Evolutionary conservation across 2,113 vertebrate genomes (phyloP).

Genomic region (Saccopteryx leptura): DNA sequence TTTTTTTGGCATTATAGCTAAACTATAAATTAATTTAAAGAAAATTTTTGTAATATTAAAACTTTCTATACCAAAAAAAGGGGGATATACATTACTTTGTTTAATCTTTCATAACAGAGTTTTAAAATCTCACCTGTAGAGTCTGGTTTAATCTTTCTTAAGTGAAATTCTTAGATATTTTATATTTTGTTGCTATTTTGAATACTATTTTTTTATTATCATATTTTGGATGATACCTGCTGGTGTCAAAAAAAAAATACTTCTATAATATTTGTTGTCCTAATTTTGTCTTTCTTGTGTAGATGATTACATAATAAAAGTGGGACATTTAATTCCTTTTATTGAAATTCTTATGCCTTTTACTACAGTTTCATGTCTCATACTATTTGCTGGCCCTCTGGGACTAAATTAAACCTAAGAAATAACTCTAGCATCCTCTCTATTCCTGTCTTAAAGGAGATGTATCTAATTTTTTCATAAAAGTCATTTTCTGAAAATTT

Average conservation of each 20-base stretch:
- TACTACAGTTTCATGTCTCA: not conserved
- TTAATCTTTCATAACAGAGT: not conserved
- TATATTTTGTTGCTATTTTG: not conserved
- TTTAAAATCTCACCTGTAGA: not conserved
- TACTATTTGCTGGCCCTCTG: not conserved
- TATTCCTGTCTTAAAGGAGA: not conserved
- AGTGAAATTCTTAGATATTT: not conserved
- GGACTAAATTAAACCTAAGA: not conserved
- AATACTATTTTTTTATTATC: not conserved
- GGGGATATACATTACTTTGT: not conserved
- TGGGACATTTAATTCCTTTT: not conserved
- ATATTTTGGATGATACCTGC: not conserved
- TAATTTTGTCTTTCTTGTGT: not conserved
- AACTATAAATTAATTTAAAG: not conserved
- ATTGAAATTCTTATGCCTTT: not conserved
- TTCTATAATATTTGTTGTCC: not conserved
- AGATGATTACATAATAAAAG: slow-evolving; percentile 12
- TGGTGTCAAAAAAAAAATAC: not conserved
- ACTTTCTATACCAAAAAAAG: not conserved
- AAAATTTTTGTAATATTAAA: slow-evolving; percentile 28
- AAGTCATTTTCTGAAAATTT: not conserved
- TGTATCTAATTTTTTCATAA: not conserved
- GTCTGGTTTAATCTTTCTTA: not conserved
- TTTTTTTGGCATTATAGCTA: not conserved
- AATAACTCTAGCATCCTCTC: not conserved